Base-by-base conservation (phyloP, 2,113 vertebrate genomes). In the Macroglossus sobrinus region DNA sequence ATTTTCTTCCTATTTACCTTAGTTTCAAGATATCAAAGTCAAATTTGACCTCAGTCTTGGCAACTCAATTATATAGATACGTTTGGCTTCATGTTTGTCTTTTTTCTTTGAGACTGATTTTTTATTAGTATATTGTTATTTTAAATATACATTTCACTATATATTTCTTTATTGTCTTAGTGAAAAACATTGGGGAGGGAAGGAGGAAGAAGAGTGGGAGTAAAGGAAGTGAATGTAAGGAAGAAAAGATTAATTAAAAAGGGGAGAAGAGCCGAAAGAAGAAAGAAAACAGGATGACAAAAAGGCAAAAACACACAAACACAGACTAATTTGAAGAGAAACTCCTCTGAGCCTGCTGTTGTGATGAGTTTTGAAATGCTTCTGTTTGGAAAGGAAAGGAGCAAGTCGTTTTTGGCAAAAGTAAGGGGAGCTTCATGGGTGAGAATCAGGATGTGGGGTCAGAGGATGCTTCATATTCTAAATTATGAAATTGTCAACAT, bases 1-100 rank as follows among this genome's bases (percentile, higher is more conserved):
- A 76, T 53, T 61, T 74, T 45, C 1, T 84, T 82, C 15, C 24
- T 63, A 68, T 95, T 72, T 63, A 68, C 7, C 26, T 92, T 14
- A 71, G 18, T 66, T 93, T 47, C 16, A 69, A 78, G 26, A 69
- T 69, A 91, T 59, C 22, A 85, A 76, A 75, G 15, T 63, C 28
- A 72, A 38, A 74, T 87, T 71, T 82, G 61, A 57, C 59, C 43
- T 88, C 16, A 71, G 9, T 86, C 4, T 57, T 80, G 18, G 7
- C 21, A 82, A 66, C 19, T 43, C 21, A 82, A 61, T 15, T 43
- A 18, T 3, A 12, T n/a, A 53, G 18, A n/a, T n/a, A 84, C 30
- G 7, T 57, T 81, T 93, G 63, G 1, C 6, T 84, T 91, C 38
- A 40, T 80, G 55, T 74, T 86, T 91, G 24, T 30, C 3, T 28